Evolutionary conservation across 2,113 vertebrate genomes (phyloP).

Genomic region (Rhegmatorhina hoffmannsi): DNA sequence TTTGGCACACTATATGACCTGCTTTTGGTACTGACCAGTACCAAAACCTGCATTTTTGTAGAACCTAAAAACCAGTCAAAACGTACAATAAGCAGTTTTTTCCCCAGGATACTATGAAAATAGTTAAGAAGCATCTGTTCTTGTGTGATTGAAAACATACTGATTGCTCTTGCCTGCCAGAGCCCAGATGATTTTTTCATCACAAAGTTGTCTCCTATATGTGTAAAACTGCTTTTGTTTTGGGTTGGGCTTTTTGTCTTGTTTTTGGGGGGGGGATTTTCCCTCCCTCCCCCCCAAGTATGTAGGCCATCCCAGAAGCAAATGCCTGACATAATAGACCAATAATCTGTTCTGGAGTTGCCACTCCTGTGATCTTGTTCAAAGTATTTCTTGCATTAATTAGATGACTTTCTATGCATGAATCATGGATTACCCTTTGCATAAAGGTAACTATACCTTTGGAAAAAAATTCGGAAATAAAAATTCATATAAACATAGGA

Average conservation of each 20-base stretch:
- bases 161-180: background rate
- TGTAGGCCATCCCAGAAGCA: constrained; percentile 35
- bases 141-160: background rate
- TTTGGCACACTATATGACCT: background rate
- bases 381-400: constrained; percentile 55
- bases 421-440: constrained; percentile 39
- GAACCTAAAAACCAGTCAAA: background rate
- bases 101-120: background rate
- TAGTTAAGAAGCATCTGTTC: background rate
- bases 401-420: constrained; percentile 20
- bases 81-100: background rate
- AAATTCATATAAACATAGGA: constrained; percentile 39
- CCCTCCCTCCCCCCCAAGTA: background rate
- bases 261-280: background rate
- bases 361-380: constrained; percentile 32
- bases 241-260: background rate
- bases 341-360: background rate
- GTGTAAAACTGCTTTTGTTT: background rate
- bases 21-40: background rate
- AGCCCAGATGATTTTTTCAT: background rate
- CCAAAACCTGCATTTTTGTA: background rate
- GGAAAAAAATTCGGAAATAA: constrained; percentile 10
- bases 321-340: background rate
- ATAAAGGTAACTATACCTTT: background rate
- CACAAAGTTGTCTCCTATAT: background rate